Evolutionary conservation across 2,797 vertebrate genomes (phyloP).

Genomic region (Etheostoma nigrum): DNA sequence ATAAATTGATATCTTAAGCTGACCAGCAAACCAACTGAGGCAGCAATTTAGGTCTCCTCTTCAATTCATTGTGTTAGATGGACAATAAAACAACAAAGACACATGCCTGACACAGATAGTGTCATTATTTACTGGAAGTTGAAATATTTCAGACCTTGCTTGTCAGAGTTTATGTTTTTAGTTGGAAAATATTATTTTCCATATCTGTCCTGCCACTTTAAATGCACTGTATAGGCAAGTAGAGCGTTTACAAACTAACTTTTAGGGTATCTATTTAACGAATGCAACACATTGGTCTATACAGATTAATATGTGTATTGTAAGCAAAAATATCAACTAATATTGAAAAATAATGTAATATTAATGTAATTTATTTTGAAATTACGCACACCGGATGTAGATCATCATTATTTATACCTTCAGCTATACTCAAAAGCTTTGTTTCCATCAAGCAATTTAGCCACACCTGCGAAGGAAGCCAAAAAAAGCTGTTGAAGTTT

Average conservation of each 20-base stretch:
- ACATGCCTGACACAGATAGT: background rate
- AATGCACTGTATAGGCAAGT: background rate
- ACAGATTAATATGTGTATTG: background rate
- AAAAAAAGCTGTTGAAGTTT: background rate
- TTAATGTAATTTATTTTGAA: conserved; percentile 53
- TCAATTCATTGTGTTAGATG: background rate
- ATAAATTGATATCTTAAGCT: background rate
- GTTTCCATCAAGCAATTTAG: conserved; percentile 31
- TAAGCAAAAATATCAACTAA: background rate
- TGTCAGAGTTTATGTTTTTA: background rate
- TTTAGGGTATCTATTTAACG: background rate
- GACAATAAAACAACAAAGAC: background rate
- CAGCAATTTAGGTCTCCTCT: background rate
- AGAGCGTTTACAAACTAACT: background rate
- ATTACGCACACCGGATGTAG: conserved; percentile 10
- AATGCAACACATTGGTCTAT: background rate
- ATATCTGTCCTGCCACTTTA: background rate
- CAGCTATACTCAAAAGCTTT: conserved; percentile 26
- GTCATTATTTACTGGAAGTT: background rate
- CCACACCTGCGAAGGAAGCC: background rate
- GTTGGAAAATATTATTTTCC: background rate
- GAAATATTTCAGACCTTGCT: background rate
- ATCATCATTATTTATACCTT: fast-evolving
- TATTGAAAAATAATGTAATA: too few species aligned
- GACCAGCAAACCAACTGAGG: background rate